Conservation (phyloP, 64 coral and sea anemone genomes). For the Actinia equina region DNA sequence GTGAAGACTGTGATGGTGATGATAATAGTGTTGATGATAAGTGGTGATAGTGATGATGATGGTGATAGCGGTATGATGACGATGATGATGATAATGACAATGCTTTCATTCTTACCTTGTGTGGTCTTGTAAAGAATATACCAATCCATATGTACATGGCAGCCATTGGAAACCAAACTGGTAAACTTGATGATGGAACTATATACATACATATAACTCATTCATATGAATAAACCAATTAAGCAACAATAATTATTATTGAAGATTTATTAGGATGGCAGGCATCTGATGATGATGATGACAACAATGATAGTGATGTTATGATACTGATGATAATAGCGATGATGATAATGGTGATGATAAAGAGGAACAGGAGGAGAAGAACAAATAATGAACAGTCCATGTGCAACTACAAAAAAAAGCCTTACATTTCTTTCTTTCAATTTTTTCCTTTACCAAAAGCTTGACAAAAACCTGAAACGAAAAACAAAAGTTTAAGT, state of each 20-base stretch:
- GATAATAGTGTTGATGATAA: background rate
- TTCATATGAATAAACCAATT: background rate
- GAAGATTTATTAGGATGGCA: no score
- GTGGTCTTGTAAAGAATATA: conserved; percentile 89
- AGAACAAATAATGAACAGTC: no score
- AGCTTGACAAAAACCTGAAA: conserved; percentile 66
- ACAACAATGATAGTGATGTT: no score
- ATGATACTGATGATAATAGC: no score
- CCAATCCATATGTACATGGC: conserved; percentile 91
- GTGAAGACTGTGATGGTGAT: background rate
- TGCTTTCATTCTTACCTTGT: conserved; percentile 54
- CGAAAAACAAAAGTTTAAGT: background rate
- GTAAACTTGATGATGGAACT: conserved; percentile 74
- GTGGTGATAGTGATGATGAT: background rate
- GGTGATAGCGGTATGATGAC: background rate
- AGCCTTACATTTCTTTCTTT: background rate
- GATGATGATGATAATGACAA: background rate
- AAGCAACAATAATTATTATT: no score
- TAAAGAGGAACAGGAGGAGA: no score
- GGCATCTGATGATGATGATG: no score
- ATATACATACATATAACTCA: background rate
- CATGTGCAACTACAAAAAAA: background rate
- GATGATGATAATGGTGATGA: no score
- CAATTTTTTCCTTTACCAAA: conserved; percentile 42
- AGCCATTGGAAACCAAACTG: conserved; percentile 71